Base-by-base conservation (phyloP, 2,113 vertebrate genomes). In the Pomatorhinus ruficollis region DNA sequence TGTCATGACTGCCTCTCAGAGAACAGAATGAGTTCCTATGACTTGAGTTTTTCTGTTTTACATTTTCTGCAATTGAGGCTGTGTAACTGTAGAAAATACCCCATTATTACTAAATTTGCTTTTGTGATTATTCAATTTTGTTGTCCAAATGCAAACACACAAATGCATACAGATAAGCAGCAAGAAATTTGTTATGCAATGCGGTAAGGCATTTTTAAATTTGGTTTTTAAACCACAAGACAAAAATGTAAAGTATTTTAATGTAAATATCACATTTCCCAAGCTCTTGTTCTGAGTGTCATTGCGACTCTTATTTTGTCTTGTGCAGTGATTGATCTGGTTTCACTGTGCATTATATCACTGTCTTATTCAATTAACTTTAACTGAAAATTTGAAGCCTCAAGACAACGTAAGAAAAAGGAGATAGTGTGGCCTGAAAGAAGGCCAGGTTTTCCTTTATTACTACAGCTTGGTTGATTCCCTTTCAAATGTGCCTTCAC, bases 311-410 rank as follows among this genome's bases (percentile, higher is more conserved):
- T 93, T 95, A 97, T 90, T 97, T 90, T 97, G 86, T 87, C 87
- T 97, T n/a, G 15, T 53, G 66, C 95, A 94, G 92, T 96, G 97
- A 98, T 96, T 97, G 96, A 95, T 98, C 96, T 87, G 72, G 80
- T 96, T 97, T 97, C 95, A 83, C 90, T 91, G 70, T 95, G 96
- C 92, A 96, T 96, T 80, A 90, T 96, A 97, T 95, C 95, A 92
- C 96, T 95, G 97, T 97, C 97, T 97, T 80, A 95, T 97, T 98
- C 96, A 97, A 98, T 98, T 97, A 98, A 69, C 89, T 93, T 96
- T 60, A 97, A 96, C 92, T 89, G 76, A 94, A 94, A 95, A 95
- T 94, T 88, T 96, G 97, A 92, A 97, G 89, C 90, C 71, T 95
- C 54, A 33, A 87, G 96, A 95, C 89, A 92, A 95, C 20, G 15